These are phyloP conservation scores for Salvelinus namaycush DNA, from an alignment of 2,113 vertebrate species.

Conservation along the genomic window DNA sequence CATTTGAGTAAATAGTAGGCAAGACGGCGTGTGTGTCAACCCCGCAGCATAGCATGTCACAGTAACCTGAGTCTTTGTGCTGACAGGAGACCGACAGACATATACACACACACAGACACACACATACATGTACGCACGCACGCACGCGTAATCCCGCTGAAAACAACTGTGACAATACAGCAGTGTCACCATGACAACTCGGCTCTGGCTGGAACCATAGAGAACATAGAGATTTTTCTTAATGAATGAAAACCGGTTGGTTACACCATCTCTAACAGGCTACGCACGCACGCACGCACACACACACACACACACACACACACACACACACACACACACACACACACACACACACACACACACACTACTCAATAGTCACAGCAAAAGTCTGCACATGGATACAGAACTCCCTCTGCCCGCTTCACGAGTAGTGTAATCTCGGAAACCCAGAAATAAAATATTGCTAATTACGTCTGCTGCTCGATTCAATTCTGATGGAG, in stretches of 20 bases:
- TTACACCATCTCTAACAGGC: conserved; percentile 33
- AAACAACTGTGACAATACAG: conserved; percentile 56
- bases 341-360: background rate
- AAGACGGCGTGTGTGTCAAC: too few species aligned
- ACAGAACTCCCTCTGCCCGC: background rate
- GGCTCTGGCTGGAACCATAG: conserved; percentile 13
- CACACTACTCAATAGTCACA: background rate
- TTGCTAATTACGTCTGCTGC: background rate
- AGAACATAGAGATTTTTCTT: conserved; percentile 53
- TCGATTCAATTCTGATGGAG: background rate
- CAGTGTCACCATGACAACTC: conserved; percentile 64
- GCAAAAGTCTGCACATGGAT: background rate
- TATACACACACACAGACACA: conserved; percentile 24
- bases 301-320: background rate
- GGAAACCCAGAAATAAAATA: background rate
- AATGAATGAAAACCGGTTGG: conserved; percentile 64
- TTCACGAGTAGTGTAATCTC: background rate
- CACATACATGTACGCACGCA: conserved; percentile 15
- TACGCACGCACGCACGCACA: background rate
- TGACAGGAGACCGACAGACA: conserved; percentile 35
- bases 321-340: background rate
- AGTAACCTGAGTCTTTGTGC: too few species aligned
- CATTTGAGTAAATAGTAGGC: too few species aligned
- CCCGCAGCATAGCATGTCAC: too few species aligned
- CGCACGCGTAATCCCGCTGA: conserved; percentile 4